Base-by-base conservation (phyloP, 1,140 invertebrate species). In the Uloborus diversus region DNA sequence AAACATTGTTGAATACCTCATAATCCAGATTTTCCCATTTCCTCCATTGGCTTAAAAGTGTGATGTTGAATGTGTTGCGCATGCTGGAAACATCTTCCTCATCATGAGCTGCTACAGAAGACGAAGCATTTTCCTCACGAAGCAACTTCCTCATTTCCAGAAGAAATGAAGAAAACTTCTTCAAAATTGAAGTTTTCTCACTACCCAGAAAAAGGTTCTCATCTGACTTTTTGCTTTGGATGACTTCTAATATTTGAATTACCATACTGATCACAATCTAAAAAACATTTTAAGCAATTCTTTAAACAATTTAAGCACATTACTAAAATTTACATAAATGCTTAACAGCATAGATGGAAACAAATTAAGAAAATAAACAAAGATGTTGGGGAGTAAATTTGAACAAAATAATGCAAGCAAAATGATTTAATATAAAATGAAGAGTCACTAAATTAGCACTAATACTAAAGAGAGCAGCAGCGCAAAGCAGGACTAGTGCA, bases 131-230 rank as follows among this genome's bases (percentile, higher is more conserved):
- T 17, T 37, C 9, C 17, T 75, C 71, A 27, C 49, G 73, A 20
- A 78, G 33, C 9, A 78, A 30, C 37, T 66, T 49, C 20, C 73
- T 37, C 73, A 78, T 78, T 37, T 35, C 37, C 30, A 78, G 14
- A 37, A 78, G 61, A 2, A 57, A 14, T 42, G 37, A 20, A 4
- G 61, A 65, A 37, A 78, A 78, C 28, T 61, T 66, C 1, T 20
- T 27, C 14, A 78, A 28, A 20, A 78, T 56, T 35, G 3, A 23
- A 20, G 53, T n/a, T 66, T 65, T 78, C 9, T 37, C 14, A 1
- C 20, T 20, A 23, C 30, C 7, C n/a, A 14, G 27, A 42, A 66
- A 65, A 27, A 30, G 4, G 3, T 23, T 25, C 27, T 65, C 61
- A 25, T 9, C 23, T 17, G 0, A 4, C 20, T 49, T 17, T 23